Conservation (phyloP, 23 tunicate genomes). For the Styela clava region DNA sequence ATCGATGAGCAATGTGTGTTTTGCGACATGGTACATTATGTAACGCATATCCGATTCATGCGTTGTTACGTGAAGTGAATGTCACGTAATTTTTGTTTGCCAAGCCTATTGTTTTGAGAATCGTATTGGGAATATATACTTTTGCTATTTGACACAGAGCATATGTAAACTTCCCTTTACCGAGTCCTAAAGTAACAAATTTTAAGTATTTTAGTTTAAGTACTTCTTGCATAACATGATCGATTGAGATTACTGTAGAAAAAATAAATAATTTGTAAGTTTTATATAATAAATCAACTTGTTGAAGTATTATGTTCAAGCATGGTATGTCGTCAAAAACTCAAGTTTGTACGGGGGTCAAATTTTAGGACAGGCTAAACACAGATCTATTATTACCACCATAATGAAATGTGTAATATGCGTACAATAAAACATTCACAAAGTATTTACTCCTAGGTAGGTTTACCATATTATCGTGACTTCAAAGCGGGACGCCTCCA, state of each 20-base stretch:
- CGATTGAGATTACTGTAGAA: no score
- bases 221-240: no score
- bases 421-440: no score
- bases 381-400: no score
- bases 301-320: not conserved
- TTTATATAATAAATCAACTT: no score
- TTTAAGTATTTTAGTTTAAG: no score
- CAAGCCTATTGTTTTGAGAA: not conserved
- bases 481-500: no score
- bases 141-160: not conserved
- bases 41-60: not conserved
- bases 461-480: no score
- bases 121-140: not conserved
- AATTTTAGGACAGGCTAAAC: no score
- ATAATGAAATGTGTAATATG: no score
- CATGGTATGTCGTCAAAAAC: not conserved
- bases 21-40: not conserved
- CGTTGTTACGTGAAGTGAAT: not conserved
- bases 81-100: not conserved
- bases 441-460: no score
- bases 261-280: not conserved
- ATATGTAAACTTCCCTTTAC: not conserved
- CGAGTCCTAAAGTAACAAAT: not conserved
- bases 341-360: not conserved
- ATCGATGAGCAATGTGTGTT: not conserved